A percentile compares a stretch with the other conserved stretches of the same genome.
These are phyloP conservation scores for Crepidodera aurea DNA, from an alignment of 2,888 invertebrate genomes.

Conservation along the genomic window DNA sequence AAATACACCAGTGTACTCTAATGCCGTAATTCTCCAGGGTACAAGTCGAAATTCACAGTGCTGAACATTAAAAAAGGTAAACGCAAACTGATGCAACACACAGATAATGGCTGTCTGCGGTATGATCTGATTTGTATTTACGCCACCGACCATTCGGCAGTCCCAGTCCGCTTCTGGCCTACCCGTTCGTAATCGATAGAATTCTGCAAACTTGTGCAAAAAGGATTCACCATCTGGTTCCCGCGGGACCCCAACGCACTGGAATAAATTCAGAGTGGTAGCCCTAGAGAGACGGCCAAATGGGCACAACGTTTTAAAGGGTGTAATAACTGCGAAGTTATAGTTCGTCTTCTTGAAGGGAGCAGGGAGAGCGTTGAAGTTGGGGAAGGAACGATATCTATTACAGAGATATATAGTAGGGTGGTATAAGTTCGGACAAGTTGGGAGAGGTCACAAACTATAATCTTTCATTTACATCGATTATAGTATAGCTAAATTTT, in stretches of 20 bases:
- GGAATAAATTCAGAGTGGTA: slow-evolving; percentile 13
- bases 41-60: too few relatives aligned
- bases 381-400: background rate
- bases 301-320: slow-evolving; percentile 20
- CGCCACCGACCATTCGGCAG: too few relatives aligned
- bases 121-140: too few relatives aligned
- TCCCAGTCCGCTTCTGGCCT: background rate
- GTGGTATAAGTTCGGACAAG: background rate
- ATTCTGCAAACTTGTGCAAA: slow-evolving; percentile 19
- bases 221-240: slow-evolving; percentile 25
- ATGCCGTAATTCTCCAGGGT: too few relatives aligned
- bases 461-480: too few relatives aligned
- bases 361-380: background rate
- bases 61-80: too few relatives aligned
- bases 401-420: background rate
- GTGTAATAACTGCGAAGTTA: slow-evolving; percentile 25
- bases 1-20: too few relatives aligned
- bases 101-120: too few relatives aligned
- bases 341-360: background rate
- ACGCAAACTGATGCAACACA: too few relatives aligned
- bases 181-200: slow-evolving; percentile 9
- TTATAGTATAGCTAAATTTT: too few relatives aligned
- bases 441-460: background rate
- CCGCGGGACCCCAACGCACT: slow-evolving; percentile 6
- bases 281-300: slow-evolving; percentile 12